Conservation (phyloP, 2,888 invertebrate genomes). For the Hyppa rectilinea region DNA sequence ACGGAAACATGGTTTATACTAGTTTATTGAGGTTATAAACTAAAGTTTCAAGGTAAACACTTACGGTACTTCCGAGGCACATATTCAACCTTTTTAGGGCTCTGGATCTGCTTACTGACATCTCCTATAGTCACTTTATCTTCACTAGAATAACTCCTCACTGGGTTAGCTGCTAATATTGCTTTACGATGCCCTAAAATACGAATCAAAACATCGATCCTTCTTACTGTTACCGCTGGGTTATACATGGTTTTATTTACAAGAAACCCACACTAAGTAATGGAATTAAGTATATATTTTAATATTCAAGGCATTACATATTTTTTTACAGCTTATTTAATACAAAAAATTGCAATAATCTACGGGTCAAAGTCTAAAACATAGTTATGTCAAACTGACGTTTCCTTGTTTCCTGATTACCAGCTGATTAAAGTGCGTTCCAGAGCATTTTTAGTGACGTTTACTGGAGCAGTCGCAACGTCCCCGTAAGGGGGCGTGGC, state of each 20-base stretch:
- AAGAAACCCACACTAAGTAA: slow-evolving; percentile 45
- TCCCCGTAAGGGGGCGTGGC: no score
- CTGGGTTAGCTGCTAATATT: slow-evolving; percentile 80
- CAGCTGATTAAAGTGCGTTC: slow-evolving; percentile 61
- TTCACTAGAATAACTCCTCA: slow-evolving; percentile 85
- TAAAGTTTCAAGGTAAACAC: slow-evolving; percentile 74
- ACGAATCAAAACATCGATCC: slow-evolving; percentile 89
- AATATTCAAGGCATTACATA: slow-evolving; percentile 56
- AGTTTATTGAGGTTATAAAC: slow-evolving; percentile 66
- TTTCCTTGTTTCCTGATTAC: slow-evolving; percentile 30
- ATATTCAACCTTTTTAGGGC: slow-evolving; percentile 93
- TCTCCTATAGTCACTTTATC: slow-evolving; percentile 94
- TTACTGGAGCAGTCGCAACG: no score
- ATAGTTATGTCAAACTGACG: slow-evolving; percentile 57
- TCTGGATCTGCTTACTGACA: slow-evolving; percentile 91
- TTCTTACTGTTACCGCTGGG: slow-evolving; percentile 83
- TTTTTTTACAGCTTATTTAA: slow-evolving; percentile 54
- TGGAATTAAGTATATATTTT: slow-evolving; percentile 34
- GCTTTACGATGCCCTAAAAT: slow-evolving; percentile 85
- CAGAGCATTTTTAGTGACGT: no score
- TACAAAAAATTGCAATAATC: slow-evolving; percentile 72
- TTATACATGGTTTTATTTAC: slow-evolving; percentile 78
- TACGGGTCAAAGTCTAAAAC: slow-evolving; percentile 85
- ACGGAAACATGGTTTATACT: slow-evolving; percentile 35
- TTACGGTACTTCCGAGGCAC: slow-evolving; percentile 96